Base-by-base conservation (phyloP, 1,140 invertebrate species). In the Phortica variegata region DNA sequence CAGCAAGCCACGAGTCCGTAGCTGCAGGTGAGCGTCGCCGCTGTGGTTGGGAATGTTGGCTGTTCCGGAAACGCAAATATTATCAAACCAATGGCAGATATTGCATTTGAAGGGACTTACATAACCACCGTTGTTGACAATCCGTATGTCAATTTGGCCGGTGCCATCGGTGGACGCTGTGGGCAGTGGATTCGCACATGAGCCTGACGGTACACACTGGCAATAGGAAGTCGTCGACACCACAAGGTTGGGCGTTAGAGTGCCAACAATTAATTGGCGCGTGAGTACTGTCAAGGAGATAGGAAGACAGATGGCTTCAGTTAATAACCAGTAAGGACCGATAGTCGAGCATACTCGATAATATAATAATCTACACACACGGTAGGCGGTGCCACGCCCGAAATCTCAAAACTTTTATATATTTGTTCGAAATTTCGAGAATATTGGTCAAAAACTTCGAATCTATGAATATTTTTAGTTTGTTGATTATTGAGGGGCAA, bases 81-180 rank as follows among this genome's bases (percentile, higher is more conserved):
- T 6, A 8, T 2, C 9, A 8, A 7, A 13, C 59, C 26, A 29
- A 29, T 7, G 12, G 12, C 26, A 12, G 12, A 37, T 15, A 5
- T 15, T 15, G 6, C 5, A 37, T 6, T 13, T 36, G 46, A 29
- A 16, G 42, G 42, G 45, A 47, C 58, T 82, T 26, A 49, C 2
- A 38, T 46, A 12, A 6, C 6, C 32, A n/a, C 65, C 83, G 42
- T 68, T 79, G 50, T 80, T 83, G 2, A 85, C 83, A 16, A 85
- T 84, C 52, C 84, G 76, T 52, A 84, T 76, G 51, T 85, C 83
- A 12, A 85, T 79, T 43, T 79, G 73, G 4, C 79, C 79, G 36
- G 76, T 77, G 26, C 80, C 80, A 52, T 76, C 72, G 16, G 59
- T 71, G 2, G 71, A 58, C 1, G 19, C 33, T 5, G 57, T 52